Conservation (phyloP, 92 coral and sea anemone species). For the Chrysogorgia sp. region DNA sequence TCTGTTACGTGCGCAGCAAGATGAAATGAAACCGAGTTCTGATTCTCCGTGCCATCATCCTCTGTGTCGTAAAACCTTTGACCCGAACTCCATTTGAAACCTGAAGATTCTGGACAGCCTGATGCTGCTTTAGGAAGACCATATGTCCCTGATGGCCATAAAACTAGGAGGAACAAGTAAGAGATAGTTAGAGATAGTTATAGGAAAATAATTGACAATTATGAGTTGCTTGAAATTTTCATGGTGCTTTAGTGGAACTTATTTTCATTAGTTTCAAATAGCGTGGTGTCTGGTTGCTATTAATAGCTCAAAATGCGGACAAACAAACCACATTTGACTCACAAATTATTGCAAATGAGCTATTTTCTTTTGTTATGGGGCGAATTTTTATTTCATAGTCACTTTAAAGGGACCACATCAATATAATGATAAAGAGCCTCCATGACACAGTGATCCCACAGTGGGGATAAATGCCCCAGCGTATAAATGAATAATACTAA, state of each 20-base stretch:
- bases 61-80: conserved; percentile 96
- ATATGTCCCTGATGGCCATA: conserved; percentile 95
- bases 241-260: too few relatives aligned
- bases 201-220: background rate
- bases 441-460: too few relatives aligned
- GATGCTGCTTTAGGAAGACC: conserved; percentile 84
- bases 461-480: too few relatives aligned
- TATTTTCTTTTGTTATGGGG: background rate
- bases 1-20: conserved; percentile 96
- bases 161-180: conserved; percentile 17
- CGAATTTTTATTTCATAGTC: too few relatives aligned
- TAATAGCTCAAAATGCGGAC: too few relatives aligned
- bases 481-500: too few relatives aligned
- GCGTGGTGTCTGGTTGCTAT: too few relatives aligned
- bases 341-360: too few relatives aligned
- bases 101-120: conserved; percentile 85
- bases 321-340: too few relatives aligned
- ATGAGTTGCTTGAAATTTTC: background rate
- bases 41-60: conserved; percentile 97
- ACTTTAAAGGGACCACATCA: too few relatives aligned
- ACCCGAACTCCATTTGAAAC: conserved; percentile 90
- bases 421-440: too few relatives aligned
- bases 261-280: background rate
- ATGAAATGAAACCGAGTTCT: conserved; percentile 85
- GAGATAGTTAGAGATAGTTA: background rate